Evolutionary conservation across 2,113 vertebrate species (phyloP), one percentile per base, ranked within the genome.

Genomic region (Ictalurus furcatus): DNA sequence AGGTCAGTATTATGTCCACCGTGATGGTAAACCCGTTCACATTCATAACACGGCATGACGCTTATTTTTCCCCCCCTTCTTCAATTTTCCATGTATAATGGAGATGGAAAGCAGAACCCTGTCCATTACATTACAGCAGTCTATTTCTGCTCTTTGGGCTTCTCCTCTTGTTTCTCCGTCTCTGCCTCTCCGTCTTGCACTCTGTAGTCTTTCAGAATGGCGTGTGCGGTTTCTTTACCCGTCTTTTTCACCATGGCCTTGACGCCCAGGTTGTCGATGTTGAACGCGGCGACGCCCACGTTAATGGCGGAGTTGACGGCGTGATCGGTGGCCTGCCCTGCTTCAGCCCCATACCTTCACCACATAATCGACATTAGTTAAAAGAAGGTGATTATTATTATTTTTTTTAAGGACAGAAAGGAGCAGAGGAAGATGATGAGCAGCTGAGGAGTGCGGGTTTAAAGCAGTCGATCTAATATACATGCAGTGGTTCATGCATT

Each of bases 231-330:
- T 59, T 99, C 96, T 91, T 97, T 99, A 67, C 98, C 98, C 12
- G 98, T 99, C 94, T 91, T 97, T 93, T 98, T 98, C 92, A 97
- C 98, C 87, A 98, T 94, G 23, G 98, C 97, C 94, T 99, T 99
- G 94, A 99, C 94, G 74, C 98, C 98, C 74, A 99, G 95, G 94
- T 98, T 96, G 91, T 99, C 96, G 37, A 99, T 97, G 91, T 99
- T 99, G 95, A 98, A 97, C 56, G 98, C 98, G 44, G 98, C 95
- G 90, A 98, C 67, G 3, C 98, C 98, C 69, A 99, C 94, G 73
- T 99, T 99, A 92, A 99, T 97, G 89, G 98, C 98, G 79, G 98
- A 99, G 93, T 97, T 97, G 92, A 99, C 91, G 0, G 97, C 98
- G 0, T 97, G 89, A 85, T 99, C 97, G 1, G 98, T 98, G 89